A percentile compares a stretch with the other conserved stretches of the same genome.
phyloP scores from a whole-genome alignment of 2,888 invertebrate species.

The Drosophila demipolita region DNA sequence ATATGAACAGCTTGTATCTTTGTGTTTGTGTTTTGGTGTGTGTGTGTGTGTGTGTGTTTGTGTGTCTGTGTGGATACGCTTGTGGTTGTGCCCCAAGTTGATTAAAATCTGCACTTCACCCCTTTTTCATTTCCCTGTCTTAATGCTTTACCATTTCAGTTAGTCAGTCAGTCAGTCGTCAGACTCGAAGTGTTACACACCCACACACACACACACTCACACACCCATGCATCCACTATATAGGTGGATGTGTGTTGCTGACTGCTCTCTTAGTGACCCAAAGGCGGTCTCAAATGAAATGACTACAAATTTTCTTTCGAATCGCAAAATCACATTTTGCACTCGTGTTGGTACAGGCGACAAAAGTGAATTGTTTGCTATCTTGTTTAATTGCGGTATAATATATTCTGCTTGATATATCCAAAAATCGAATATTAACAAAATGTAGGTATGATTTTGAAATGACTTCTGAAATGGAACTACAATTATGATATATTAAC shows the following conservation, averaged over 20 bases:
- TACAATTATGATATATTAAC: neutral
- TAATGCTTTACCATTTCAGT: neutral
- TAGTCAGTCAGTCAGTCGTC: conserved; percentile 17
- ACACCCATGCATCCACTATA: neutral
- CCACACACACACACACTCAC: neutral
- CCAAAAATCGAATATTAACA: neutral
- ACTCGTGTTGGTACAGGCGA: neutral
- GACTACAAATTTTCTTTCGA: conserved; percentile 1
- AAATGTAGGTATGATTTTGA: no score
- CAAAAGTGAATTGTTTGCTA: neutral
- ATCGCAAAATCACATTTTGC: neutral
- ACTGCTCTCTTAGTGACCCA: conserved; percentile 34
- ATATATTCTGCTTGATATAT: neutral
- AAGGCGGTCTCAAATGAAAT: conserved; percentile 9
- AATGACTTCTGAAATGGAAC: neutral
- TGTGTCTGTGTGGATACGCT: conserved; percentile 19
- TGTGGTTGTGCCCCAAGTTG: conserved; percentile 54
- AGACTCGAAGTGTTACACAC: neutral
- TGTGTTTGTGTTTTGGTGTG: conserved; percentile 1
- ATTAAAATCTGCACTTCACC: conserved; percentile 42
- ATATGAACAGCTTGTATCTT: conserved; percentile 12
- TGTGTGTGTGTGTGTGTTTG: conserved; percentile 2
- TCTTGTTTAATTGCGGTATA: neutral
- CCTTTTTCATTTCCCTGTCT: neutral
- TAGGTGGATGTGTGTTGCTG: conserved; percentile 1